Percentiles rank a stretch among this genome's conserved stretches.
These are phyloP conservation scores for Xerus rutilus DNA, from an alignment of 2,797 vertebrate genomes.

Conservation along the genomic window DNA sequence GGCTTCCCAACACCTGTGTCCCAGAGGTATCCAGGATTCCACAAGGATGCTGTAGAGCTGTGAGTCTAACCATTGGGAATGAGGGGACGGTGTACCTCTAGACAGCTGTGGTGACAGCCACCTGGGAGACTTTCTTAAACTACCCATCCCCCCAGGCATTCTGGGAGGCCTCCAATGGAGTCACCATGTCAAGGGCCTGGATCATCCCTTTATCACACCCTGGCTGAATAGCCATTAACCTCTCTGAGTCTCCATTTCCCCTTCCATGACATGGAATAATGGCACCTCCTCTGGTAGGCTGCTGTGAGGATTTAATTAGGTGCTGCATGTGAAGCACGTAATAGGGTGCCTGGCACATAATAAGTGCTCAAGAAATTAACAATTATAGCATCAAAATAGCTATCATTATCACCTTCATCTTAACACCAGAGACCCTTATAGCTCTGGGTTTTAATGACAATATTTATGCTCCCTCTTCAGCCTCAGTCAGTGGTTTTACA, in stretches of 20 bases:
- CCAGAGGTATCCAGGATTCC: neutral
- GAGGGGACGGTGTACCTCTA: neutral
- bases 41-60: neutral
- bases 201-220: neutral
- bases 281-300: neutral
- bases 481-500: neutral
- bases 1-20: neutral
- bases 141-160: neutral
- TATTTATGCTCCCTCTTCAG: neutral
- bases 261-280: neutral
- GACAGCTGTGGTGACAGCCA: no score
- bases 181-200: neutral
- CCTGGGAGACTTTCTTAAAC: neutral
- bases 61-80: neutral
- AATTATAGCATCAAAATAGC: neutral
- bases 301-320: neutral
- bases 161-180: neutral
- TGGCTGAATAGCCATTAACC: neutral
- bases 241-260: neutral
- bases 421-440: slow-evolving; percentile 12
- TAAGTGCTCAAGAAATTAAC: slow-evolving; percentile 47
- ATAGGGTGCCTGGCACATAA: neutral
- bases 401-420: neutral
- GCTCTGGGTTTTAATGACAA: neutral
- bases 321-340: neutral